phyloP scores from a whole-genome alignment of 2,113 vertebrate species.

The Galbula dea region DNA sequence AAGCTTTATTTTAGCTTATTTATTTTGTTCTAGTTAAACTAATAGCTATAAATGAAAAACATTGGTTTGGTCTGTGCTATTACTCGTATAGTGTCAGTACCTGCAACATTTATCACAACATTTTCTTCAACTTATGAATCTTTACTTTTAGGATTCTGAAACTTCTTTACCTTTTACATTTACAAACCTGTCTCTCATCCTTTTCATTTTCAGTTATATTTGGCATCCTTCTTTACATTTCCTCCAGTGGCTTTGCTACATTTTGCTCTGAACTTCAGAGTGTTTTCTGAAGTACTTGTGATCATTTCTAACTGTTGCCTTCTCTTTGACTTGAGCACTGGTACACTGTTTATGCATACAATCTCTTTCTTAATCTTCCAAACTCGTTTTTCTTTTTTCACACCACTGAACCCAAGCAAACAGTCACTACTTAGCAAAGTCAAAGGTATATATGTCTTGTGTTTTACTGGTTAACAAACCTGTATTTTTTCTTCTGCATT shows the following conservation, averaged over 20 bases:
- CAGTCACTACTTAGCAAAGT: background rate
- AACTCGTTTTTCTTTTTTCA: background rate
- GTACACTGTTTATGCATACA: background rate
- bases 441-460: background rate
- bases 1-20: background rate
- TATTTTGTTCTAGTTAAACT: background rate
- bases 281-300: background rate
- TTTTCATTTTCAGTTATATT: background rate
- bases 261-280: background rate
- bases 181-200: background rate
- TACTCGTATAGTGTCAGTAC: background rate
- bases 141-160: background rate
- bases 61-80: background rate
- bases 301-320: background rate
- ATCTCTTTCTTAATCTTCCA: background rate
- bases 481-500: background rate
- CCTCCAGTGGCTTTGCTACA: background rate
- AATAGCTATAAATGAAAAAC: background rate
- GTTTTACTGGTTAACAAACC: background rate
- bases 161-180: background rate
- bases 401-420: background rate
- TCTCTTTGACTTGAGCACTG: background rate
- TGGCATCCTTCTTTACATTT: background rate
- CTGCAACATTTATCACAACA: background rate
- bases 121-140: background rate